phyloP scores from a whole-genome alignment of 2,113 vertebrate genomes.

The Mirza zaza region DNA sequence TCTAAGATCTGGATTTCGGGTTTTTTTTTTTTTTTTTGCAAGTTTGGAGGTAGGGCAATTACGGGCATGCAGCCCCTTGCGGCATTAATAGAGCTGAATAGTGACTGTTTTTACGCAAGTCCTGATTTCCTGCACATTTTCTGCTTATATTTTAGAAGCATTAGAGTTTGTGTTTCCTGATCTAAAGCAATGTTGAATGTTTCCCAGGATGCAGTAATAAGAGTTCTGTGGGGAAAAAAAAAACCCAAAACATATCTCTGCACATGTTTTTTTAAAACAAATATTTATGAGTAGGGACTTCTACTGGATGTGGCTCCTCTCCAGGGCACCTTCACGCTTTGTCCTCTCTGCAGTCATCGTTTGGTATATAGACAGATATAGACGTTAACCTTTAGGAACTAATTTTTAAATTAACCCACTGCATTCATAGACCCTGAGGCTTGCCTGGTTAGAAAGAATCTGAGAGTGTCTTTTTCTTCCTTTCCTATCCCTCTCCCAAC shows the following conservation, averaged over 20 bases:
- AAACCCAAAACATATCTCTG: not conserved
- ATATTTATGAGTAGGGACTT: not conserved
- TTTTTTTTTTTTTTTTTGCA: not conserved
- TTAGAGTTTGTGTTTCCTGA: not conserved
- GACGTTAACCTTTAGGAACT: constrained; percentile 14
- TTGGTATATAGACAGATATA: not conserved
- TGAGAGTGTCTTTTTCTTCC: no score
- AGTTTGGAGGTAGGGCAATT: not conserved
- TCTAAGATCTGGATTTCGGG: not conserved
- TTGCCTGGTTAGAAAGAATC: not conserved
- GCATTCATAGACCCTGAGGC: not conserved
- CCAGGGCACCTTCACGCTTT: not conserved
- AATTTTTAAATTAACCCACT: constrained; percentile 18
- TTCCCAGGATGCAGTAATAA: not conserved
- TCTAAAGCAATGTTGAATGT: not conserved
- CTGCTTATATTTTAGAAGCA: not conserved
- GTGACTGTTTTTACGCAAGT: not conserved
- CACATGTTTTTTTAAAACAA: not conserved
- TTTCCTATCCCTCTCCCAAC: not conserved
- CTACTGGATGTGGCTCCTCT: not conserved
- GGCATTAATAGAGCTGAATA: not conserved
- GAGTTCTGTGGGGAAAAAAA: not conserved
- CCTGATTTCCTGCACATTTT: not conserved
- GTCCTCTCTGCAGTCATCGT: not conserved
- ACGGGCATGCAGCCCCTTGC: fast-evolving